These are phyloP conservation scores for Pipistrellus pipistrellus DNA, from an alignment of 2,797 vertebrate genomes.

Conservation along the genomic window DNA sequence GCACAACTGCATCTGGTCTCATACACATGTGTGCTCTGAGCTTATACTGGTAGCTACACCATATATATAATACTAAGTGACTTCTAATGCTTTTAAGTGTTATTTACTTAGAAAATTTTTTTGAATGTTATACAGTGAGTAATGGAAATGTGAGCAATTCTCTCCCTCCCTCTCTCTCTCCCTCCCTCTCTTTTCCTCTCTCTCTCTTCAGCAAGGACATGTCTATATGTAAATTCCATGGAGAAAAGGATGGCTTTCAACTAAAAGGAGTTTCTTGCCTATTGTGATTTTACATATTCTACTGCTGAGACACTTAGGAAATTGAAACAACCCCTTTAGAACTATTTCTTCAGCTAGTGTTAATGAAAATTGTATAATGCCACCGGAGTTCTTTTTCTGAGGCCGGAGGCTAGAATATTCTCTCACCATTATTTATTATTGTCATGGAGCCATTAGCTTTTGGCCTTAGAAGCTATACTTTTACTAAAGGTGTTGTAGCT, in stretches of 20 bases:
- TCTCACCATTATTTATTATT: conserved; percentile 75
- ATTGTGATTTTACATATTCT: not conserved
- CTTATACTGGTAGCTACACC: not conserved
- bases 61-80: not conserved
- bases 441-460: conserved; percentile 78
- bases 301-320: not conserved
- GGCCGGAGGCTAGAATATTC: conserved; percentile 66
- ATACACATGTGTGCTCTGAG: fast-evolving
- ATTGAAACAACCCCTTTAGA: not conserved
- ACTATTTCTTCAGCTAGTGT: conserved; percentile 41
- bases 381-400: conserved; percentile 16
- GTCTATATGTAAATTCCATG: not conserved
- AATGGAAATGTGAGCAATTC: not conserved
- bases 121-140: not conserved
- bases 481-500: conserved; percentile 73
- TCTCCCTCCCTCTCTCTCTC: too few species aligned
- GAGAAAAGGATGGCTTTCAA: not conserved
- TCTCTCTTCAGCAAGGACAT: not conserved
- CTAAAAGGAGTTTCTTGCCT: not conserved
- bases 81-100: not conserved
- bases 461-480: conserved; percentile 77
- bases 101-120: not conserved
- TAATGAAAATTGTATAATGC: conserved; percentile 60
- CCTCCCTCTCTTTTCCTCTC: too few species aligned
- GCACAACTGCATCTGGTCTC: not conserved